Base-by-base conservation (phyloP, 2,888 invertebrate genomes). In the Cacoxenus indagator region DNA sequence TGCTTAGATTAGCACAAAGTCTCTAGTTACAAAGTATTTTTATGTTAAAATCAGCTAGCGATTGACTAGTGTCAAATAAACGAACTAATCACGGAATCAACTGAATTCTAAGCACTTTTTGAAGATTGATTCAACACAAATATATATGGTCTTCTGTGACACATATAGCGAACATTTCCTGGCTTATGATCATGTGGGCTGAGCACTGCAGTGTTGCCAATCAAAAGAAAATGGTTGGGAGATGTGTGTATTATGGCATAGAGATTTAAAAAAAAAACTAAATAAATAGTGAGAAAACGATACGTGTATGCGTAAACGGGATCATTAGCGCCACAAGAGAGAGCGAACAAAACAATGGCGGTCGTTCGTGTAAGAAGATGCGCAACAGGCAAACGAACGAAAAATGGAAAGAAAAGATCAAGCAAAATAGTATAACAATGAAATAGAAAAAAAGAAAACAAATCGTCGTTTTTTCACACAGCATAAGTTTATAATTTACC, bases 401-500 rank as follows among this genome's bases (percentile, higher is more conserved):
- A 26, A 31, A 51, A 67, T 59, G n/a, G 11, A 54, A 45, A 70
- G 14, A 65, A 31, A 65, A 37, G 29, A 57, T 9, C 46, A 64
- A 48, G 48, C 46, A 46, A 31, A 46, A 43, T 43, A 37, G 61
- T 22, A 5, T 26, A 55, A 55, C 24, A 24, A 64, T 24, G 17
- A 14, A 31, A 31, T 22, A n/a, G 27, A 29, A 27, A 57, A 55
- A 17, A 43, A 19, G 22, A 37, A 27, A n/a, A 2, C 27, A 31
- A 1, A 2, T 27, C 31, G 27, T 27, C 22, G 27, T 59, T 57
- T 57, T 57, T 37, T 19, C n/a, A 11, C 29, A 57, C 14, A n/a
- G n/a, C n/a, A 57, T 27, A n/a, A 57, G 14, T 43, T 61, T 51
- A 70, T 54, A 73, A 78, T 78, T 80, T 86, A 87, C 88, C 87